These are phyloP conservation scores for Tringa solitaria DNA, from an alignment of 2,113 vertebrate genomes.

Conservation along the genomic window DNA sequence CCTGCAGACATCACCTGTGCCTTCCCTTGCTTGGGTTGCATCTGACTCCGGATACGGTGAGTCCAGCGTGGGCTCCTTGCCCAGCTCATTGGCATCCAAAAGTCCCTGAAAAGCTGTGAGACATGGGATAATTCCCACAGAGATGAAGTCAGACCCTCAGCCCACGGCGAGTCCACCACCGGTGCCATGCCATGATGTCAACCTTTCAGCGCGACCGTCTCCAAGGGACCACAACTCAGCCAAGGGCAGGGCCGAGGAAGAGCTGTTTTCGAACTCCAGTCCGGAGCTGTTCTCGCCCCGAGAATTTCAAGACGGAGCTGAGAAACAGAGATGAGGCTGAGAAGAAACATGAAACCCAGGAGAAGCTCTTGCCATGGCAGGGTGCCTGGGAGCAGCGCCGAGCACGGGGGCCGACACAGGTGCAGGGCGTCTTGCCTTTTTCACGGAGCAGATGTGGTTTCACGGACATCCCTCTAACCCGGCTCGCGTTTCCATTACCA, in stretches of 20 bases:
- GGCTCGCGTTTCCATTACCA: constrained; percentile 1
- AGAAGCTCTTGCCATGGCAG: background rate
- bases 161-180: background rate
- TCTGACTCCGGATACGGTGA: background rate
- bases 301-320: background rate
- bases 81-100: background rate
- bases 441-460: constrained; percentile 15
- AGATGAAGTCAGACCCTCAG: constrained; percentile 26
- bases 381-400: background rate
- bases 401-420: background rate
- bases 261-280: background rate
- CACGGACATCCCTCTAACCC: background rate
- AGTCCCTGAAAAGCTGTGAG: background rate
- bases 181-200: background rate
- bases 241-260: background rate
- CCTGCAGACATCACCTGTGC: background rate
- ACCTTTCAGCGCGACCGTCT: background rate
- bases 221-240: background rate
- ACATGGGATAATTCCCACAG: background rate
- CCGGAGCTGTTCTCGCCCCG: background rate
- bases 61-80: background rate
- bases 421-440: background rate
- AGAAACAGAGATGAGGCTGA: background rate
- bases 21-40: background rate
- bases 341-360: background rate